Conservation (phyloP, 2,888 invertebrate genomes). For the Galeopsomyia nigrocyanea region DNA sequence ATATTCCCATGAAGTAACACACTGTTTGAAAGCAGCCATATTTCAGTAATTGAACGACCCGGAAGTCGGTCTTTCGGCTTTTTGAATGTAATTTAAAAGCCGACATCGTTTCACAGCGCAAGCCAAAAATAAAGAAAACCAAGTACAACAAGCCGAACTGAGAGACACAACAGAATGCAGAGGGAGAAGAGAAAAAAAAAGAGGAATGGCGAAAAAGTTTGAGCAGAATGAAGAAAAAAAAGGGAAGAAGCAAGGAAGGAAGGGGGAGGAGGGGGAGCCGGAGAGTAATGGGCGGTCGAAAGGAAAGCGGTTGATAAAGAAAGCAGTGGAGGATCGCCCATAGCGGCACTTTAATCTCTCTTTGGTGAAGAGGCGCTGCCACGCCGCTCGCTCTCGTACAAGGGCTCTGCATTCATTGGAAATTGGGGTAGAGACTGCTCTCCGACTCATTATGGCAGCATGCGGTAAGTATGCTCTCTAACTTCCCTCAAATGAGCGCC, state of each 20-base stretch:
- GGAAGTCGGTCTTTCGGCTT: slow-evolving; percentile 6
- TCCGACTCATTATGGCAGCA: slow-evolving; percentile 66
- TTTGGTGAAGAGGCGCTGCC: slow-evolving; percentile 54
- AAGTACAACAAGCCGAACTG: neutral
- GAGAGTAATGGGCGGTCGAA: slow-evolving; percentile 38
- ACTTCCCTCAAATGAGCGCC: slow-evolving; percentile 53
- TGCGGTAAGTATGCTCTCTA: slow-evolving; percentile 64
- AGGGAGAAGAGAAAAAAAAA: neutral
- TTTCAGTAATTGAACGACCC: too few species aligned
- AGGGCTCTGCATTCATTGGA: slow-evolving; percentile 53
- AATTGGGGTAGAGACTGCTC: slow-evolving; percentile 52
- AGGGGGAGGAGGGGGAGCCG: slow-evolving; percentile 24
- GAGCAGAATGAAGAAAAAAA: slow-evolving; percentile 12
- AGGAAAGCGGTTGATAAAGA: slow-evolving; percentile 62
- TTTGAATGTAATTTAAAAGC: too few species aligned
- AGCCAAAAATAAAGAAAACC: neutral
- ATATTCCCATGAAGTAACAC: too few species aligned
- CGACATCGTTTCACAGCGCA: too few species aligned
- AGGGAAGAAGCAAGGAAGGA: slow-evolving; percentile 31
- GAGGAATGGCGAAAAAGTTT: too few species aligned
- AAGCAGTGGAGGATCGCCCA: slow-evolving; percentile 57
- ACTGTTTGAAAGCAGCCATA: too few species aligned
- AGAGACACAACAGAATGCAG: neutral
- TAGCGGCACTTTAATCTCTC: slow-evolving; percentile 64
- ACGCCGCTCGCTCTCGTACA: slow-evolving; percentile 38